A percentile compares a stretch with the other conserved stretches of the same genome.
These are phyloP conservation scores for Tyrophagus putrescentiae DNA, from an alignment of 1,140 invertebrate genomes.

Conservation along the genomic window DNA sequence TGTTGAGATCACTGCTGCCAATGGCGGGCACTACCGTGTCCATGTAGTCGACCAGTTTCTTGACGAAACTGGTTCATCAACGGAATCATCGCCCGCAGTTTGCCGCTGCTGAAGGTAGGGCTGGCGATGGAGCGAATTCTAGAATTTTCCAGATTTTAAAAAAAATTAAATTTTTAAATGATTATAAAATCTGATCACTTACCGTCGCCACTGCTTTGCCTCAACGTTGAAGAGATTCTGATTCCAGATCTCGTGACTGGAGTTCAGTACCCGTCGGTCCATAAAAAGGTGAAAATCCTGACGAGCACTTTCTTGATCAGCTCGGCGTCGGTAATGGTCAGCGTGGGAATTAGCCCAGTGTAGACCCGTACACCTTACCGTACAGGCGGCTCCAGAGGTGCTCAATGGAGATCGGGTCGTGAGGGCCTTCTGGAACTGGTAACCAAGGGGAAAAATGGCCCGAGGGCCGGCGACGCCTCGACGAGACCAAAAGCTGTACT, in stretches of 20 bases:
- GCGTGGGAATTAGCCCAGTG: constrained; percentile 6
- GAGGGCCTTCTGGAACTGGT: not conserved
- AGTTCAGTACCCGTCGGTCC: not conserved
- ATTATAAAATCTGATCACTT: too few species aligned
- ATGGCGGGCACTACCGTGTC: too few species aligned
- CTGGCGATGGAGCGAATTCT: too few species aligned
- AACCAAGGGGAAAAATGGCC: not conserved
- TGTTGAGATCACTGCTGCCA: too few species aligned
- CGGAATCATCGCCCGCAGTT: too few species aligned
- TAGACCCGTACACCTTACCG: constrained; percentile 14
- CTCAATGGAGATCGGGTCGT: not conserved
- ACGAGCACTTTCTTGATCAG: constrained; percentile 16
- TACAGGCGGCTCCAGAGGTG: not conserved
- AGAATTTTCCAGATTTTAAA: too few species aligned
- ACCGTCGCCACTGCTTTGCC: too few species aligned
- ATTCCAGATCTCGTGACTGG: constrained; percentile 2
- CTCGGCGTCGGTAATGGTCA: not conserved
- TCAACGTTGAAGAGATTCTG: too few species aligned
- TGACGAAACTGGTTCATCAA: too few species aligned
- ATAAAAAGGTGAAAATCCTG: constrained; percentile 17
- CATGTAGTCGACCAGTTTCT: too few species aligned
- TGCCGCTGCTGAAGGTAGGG: too few species aligned
- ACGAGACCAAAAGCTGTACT: constrained; percentile 16
- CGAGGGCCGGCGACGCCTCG: constrained; percentile 6
- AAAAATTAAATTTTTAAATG: too few species aligned